A percentile compares a stretch with the other conserved stretches of the same genome.
Conservation (phyloP, 2,797 vertebrate species). For the Anas flavirostris region DNA sequence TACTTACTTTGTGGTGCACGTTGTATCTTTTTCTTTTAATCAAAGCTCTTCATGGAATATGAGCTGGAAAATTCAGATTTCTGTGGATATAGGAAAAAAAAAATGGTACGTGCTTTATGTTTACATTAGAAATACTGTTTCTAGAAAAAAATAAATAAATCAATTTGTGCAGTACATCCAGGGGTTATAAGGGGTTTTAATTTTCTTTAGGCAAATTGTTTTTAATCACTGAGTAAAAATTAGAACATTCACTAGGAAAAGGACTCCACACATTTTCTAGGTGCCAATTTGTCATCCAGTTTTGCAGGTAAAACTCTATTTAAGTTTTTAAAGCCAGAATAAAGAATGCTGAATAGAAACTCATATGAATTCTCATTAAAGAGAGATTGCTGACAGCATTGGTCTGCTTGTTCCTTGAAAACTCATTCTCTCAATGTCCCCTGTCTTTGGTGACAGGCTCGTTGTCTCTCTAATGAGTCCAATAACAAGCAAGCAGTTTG, state of each 20-base stretch:
- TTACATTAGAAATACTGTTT: background rate
- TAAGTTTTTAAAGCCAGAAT: background rate
- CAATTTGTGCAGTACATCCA: background rate
- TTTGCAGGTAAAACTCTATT: background rate
- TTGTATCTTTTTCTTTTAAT: background rate
- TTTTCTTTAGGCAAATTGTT: background rate
- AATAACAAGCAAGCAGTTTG: background rate
- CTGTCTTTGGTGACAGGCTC: background rate
- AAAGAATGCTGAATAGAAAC: background rate
- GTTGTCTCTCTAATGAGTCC: background rate
- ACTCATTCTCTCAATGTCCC: background rate
- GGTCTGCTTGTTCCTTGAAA: background rate
- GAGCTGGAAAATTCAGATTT: background rate
- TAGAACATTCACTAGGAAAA: background rate
- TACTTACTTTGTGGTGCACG: background rate
- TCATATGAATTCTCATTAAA: background rate
- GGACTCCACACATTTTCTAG: background rate
- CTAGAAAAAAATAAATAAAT: background rate
- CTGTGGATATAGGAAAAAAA: background rate
- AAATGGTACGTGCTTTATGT: background rate
- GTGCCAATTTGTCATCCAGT: background rate
- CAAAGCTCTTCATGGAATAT: background rate
- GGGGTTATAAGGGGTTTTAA: accelerated
- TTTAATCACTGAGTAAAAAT: background rate
- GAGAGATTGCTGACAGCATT: background rate